These are phyloP conservation scores for Ochropleura plecta DNA, from an alignment of 2,888 invertebrate species.

Conservation along the genomic window DNA sequence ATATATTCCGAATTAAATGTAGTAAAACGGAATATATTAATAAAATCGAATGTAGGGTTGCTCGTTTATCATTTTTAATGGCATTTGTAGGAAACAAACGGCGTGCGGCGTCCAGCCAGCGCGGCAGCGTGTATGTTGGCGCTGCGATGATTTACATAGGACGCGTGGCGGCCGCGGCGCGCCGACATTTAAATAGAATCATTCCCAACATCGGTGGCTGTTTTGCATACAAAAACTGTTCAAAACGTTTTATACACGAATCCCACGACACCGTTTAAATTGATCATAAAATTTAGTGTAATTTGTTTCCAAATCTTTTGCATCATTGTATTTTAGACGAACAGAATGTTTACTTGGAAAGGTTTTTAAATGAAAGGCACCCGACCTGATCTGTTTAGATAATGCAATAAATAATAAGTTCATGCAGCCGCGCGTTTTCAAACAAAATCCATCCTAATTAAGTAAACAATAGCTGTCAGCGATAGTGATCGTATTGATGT, in stretches of 20 bases:
- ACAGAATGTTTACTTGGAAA: background rate
- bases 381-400: background rate
- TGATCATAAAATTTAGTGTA: slow-evolving; percentile 52
- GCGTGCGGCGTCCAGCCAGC: slow-evolving; percentile 62
- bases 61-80: slow-evolving; percentile 79
- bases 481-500: slow-evolving; percentile 45
- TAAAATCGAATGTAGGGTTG: slow-evolving; percentile 66
- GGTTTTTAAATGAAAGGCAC: slow-evolving; percentile 2
- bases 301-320: slow-evolving; percentile 39
- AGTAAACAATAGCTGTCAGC: slow-evolving; percentile 25
- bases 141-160: slow-evolving; percentile 77
- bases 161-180: slow-evolving; percentile 64
- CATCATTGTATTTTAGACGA: slow-evolving; percentile 13
- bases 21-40: slow-evolving; percentile 56
- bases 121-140: slow-evolving; percentile 61
- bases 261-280: slow-evolving; percentile 57
- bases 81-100: slow-evolving; percentile 69
- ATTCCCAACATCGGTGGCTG: slow-evolving; percentile 74
- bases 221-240: slow-evolving; percentile 77
- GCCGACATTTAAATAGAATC: slow-evolving; percentile 73
- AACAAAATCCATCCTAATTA: slow-evolving; percentile 36
- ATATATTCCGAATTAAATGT: slow-evolving; percentile 35
- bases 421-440: background rate
- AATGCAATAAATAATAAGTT: background rate
- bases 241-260: slow-evolving; percentile 52